phyloP scores from a whole-genome alignment of 2,888 invertebrate genomes.

The Nebria brevicollis region DNA sequence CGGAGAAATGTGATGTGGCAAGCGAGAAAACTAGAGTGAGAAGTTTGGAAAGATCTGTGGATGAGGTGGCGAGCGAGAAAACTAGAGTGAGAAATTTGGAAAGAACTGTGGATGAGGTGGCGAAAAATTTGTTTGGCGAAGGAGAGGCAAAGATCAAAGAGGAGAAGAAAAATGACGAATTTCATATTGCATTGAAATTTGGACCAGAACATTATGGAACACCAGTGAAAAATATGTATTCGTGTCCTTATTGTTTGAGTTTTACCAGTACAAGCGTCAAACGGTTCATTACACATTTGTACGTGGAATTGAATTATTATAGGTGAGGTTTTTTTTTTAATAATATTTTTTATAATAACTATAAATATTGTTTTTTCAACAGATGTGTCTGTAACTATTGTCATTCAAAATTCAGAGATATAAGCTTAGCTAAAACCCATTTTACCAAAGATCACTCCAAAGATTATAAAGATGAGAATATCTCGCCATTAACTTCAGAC shows the following conservation, averaged over 20 bases:
- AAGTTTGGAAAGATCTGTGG: slow-evolving; percentile 56
- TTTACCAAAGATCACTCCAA: slow-evolving; percentile 64
- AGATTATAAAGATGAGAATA: slow-evolving; percentile 57
- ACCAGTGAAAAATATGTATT: slow-evolving; percentile 67
- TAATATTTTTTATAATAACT: slow-evolving; percentile 26
- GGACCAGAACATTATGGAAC: slow-evolving; percentile 61
- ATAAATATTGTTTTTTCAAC: slow-evolving; percentile 44
- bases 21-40: slow-evolving; percentile 49
- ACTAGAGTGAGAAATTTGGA: slow-evolving; percentile 54
- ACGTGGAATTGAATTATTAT: slow-evolving; percentile 73
- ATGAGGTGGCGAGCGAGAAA: slow-evolving; percentile 54
- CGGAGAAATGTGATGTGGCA: slow-evolving; percentile 47
- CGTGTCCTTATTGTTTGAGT: slow-evolving; percentile 71
- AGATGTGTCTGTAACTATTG: slow-evolving; percentile 72
- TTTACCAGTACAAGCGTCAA: slow-evolving; percentile 68
- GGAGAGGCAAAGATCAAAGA: slow-evolving; percentile 43
- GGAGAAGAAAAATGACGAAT: slow-evolving; percentile 28
- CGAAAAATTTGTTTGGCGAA: slow-evolving; percentile 55
- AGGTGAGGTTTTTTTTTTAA: slow-evolving; percentile 64
- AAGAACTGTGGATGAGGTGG: slow-evolving; percentile 58
- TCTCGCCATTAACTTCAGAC: slow-evolving; percentile 62
- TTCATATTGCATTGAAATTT: slow-evolving; percentile 44
- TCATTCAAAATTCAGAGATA: slow-evolving; percentile 68
- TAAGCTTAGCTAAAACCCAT: slow-evolving; percentile 67
- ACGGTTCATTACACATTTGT: slow-evolving; percentile 75